Base-by-base conservation (phyloP, 2,888 invertebrate species). In the Habroteleia sp. region DNA sequence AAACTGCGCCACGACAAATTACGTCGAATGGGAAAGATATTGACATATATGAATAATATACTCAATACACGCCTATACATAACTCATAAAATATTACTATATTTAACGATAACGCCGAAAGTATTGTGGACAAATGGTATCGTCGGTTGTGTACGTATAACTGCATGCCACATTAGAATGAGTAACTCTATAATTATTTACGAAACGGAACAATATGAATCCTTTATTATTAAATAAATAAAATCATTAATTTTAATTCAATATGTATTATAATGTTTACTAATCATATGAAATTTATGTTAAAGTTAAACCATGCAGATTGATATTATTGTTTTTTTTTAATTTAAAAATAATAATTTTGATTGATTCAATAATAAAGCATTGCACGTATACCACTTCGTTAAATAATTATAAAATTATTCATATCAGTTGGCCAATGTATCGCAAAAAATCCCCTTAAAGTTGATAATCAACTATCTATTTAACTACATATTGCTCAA, bases 1-100 rank as follows among this genome's bases (percentile, higher is more conserved):
- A 87, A 87, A 86, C 79, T 74, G 68, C 84, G 83, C 83, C 79
- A 73, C 77, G 50, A 68, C 74, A 69, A 71, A 82, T 71, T 69
- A 79, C 54, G 74, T 77, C 65, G 83, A 83, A 74, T 83, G 84
- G 84, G 82, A 86, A 78, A 83, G 87, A 80, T 87, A 87, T 76
- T 87, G 74, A 82, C 65, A 54, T 72, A 74, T 54, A 66, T 66
- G 72, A 68, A 50, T 66, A 60, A 76, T 76, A 77, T 74, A 75
- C 54, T 56, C 60, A 69, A 66, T 77, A 76, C 69, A 56, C 71
- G 77, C 60, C 66, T 79, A 76, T 71, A 78, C 46, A 77, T 58
- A 78, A 65, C 42, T 56, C 69, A 54, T 69, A 72, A 77, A 76
- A 74, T 77, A 81, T 79, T 80, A 80, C 80, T 80, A 81, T 83